These are phyloP conservation scores for Leptopterna dolabrata DNA, from an alignment of 2,888 invertebrate genomes.

Conservation along the genomic window DNA sequence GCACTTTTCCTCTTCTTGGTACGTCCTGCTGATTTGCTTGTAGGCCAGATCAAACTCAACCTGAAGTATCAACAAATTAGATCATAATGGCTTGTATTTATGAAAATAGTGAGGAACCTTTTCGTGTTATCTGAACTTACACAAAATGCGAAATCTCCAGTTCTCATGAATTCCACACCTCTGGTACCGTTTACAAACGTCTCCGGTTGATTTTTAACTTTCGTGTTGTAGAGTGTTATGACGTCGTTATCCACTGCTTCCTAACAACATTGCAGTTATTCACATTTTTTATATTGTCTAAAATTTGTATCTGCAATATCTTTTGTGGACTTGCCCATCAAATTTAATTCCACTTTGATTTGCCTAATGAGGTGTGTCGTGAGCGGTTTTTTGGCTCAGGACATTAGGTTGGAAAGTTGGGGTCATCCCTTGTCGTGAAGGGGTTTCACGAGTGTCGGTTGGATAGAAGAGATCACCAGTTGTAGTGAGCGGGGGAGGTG, in stretches of 20 bases:
- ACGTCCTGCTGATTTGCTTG: conserved; percentile 75
- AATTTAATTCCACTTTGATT: too few relatives aligned
- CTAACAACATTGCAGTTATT: conserved; percentile 67
- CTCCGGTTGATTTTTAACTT: conserved; percentile 67
- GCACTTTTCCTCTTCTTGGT: conserved; percentile 78
- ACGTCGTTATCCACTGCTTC: conserved; percentile 74
- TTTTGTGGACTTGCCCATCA: too few relatives aligned
- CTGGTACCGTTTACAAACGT: conserved; percentile 31
- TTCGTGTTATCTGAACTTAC: neutral
- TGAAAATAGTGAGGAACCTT: too few relatives aligned
- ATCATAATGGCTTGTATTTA: neutral
- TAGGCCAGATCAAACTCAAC: conserved; percentile 76
- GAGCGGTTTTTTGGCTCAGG: too few relatives aligned
- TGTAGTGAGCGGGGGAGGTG: too few relatives aligned
- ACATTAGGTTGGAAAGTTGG: too few relatives aligned
- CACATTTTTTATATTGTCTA: too few relatives aligned
- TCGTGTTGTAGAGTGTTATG: conserved; percentile 73
- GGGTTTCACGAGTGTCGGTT: too few relatives aligned
- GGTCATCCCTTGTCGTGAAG: too few relatives aligned
- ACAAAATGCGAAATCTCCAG: conserved; percentile 40
- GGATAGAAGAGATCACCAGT: too few relatives aligned
- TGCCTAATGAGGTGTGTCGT: too few relatives aligned
- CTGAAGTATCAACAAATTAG: conserved; percentile 70
- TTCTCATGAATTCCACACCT: conserved; percentile 45
- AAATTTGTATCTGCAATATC: too few relatives aligned